Conservation (phyloP, 2,113 vertebrate species). For the Panurus biarmicus region DNA sequence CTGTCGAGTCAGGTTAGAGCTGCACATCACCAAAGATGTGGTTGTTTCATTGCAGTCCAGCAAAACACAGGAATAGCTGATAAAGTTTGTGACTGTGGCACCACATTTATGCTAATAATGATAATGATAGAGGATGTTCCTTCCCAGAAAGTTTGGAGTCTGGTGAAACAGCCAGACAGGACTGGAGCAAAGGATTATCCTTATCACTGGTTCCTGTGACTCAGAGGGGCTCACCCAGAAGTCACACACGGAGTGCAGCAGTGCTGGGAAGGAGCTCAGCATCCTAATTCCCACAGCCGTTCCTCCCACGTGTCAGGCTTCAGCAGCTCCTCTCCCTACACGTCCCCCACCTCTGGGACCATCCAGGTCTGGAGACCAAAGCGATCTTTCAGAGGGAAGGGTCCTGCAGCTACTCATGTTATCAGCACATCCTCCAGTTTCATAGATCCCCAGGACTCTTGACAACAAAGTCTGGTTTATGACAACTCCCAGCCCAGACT, state of each 20-base stretch:
- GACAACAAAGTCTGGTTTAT: neutral
- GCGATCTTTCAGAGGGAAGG: neutral
- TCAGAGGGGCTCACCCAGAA: neutral
- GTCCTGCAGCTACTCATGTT: neutral
- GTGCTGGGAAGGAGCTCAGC: neutral
- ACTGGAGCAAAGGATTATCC: neutral
- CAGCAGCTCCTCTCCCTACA: neutral
- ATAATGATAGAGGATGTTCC: neutral
- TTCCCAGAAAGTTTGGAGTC: neutral
- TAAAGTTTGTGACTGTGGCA: neutral
- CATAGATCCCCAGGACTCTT: neutral
- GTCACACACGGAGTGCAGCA: neutral
- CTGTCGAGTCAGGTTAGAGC: fast-evolving
- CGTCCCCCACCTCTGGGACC: neutral
- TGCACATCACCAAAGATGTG: fast-evolving
- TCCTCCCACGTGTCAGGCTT: neutral
- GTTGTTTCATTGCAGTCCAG: neutral
- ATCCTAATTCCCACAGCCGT: neutral
- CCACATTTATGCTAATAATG: neutral
- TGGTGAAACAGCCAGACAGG: neutral
- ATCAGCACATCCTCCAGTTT: neutral
- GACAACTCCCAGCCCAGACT: neutral
- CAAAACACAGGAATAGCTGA: neutral
- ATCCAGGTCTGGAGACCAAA: neutral
- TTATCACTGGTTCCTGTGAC: neutral